Conservation (phyloP, 2,113 vertebrate species). For the Mesembrinibis cayennensis region DNA sequence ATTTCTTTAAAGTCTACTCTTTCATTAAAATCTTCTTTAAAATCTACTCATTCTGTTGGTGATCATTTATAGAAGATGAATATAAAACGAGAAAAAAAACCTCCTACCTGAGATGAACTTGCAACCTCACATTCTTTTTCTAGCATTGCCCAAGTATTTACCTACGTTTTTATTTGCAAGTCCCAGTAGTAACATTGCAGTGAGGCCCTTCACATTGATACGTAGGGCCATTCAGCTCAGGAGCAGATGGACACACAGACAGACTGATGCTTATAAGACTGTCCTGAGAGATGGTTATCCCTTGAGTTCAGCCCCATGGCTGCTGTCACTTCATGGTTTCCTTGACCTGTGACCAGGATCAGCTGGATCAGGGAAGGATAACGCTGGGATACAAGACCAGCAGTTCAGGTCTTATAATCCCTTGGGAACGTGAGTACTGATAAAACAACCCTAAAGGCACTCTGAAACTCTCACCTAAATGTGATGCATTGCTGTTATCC, state of each 20-base stretch:
- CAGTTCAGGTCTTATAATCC: not conserved
- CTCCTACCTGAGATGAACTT: not conserved
- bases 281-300: not conserved
- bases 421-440: not conserved
- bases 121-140: not conserved
- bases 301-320: not conserved
- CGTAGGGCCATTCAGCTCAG: not conserved
- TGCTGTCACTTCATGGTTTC: not conserved
- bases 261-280: not conserved
- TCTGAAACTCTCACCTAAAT: not conserved
- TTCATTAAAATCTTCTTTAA: not conserved
- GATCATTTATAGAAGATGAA: not conserved
- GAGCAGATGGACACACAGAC: not conserved
- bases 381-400: not conserved
- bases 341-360: not conserved
- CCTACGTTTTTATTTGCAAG: too few relatives aligned
- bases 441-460: not conserved
- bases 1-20: not conserved
- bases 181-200: not conserved
- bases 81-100: not conserved
- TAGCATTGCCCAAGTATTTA: not conserved
- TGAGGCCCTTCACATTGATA: rapidly evolving
- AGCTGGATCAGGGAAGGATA: not conserved
- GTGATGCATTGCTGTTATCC: not conserved
- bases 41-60: not conserved